phyloP scores from a whole-genome alignment of 92 coral and sea anemone species.

The Chrysogorgia sp. region DNA sequence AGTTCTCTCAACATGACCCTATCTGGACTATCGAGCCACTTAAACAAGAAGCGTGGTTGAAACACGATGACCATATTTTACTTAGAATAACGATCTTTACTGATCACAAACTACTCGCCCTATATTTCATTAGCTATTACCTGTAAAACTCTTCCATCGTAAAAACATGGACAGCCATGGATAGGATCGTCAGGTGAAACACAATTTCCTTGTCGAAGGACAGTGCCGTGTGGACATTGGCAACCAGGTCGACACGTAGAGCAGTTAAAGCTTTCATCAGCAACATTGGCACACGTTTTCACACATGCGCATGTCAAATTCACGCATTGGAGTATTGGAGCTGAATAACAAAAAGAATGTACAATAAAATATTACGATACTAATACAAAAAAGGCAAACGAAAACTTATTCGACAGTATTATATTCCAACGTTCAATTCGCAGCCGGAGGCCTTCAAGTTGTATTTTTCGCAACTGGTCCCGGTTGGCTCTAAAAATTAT shows the following conservation, averaged over 20 bases:
- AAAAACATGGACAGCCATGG: conserved; percentile 39
- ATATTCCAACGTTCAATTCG: no score
- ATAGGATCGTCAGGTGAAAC: conserved; percentile 40
- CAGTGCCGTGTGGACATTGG: conserved; percentile 45
- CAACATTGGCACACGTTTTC: conserved; percentile 38
- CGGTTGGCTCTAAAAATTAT: no score
- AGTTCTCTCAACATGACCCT: no score
- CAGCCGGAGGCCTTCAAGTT: no score
- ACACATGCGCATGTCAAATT: conserved; percentile 36
- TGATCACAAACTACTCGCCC: background rate
- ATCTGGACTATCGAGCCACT: no score
- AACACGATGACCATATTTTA: background rate
- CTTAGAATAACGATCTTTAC: background rate
- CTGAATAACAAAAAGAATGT: background rate
- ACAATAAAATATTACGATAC: background rate
- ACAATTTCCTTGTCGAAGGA: conserved; percentile 37
- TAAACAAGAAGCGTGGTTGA: background rate
- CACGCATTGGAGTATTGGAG: background rate
- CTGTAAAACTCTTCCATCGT: conserved; percentile 37
- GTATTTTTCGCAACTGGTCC: no score
- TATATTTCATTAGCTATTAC: background rate
- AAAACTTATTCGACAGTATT: background rate
- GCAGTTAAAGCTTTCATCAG: conserved; percentile 3
- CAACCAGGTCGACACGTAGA: conserved; percentile 48
- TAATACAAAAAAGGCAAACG: background rate